Evolutionary conservation across 2,888 invertebrate genomes (phyloP).

Genomic region (Pomacea canaliculata): DNA sequence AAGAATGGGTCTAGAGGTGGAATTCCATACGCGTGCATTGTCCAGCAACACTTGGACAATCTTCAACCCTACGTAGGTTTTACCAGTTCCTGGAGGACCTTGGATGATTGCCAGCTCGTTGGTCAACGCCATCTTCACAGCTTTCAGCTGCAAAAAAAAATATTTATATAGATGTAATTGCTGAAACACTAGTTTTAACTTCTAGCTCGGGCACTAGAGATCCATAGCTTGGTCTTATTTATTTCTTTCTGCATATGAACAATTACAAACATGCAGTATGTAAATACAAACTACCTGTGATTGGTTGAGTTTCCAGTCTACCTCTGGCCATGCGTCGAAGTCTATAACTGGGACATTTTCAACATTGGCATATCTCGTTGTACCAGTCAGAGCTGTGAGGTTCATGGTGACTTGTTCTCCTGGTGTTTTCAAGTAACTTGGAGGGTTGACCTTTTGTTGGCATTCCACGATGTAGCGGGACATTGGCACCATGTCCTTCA

Average conservation of each 20-base stretch:
- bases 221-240: too few species aligned
- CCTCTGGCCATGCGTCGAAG: too few species aligned
- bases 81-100: constrained; percentile 89
- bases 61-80: constrained; percentile 84
- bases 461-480: constrained; percentile 50
- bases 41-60: constrained; percentile 77
- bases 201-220: too few species aligned
- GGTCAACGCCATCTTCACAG: constrained; percentile 59
- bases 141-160: constrained; percentile 51
- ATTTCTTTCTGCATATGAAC: too few species aligned
- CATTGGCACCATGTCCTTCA: constrained; percentile 60
- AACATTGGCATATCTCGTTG: too few species aligned
- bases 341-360: too few species aligned
- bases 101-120: constrained; percentile 66
- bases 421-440: constrained; percentile 42
- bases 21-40: constrained; percentile 73
- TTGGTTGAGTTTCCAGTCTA: too few species aligned
- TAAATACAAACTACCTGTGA: too few species aligned
- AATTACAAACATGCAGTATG: too few species aligned
- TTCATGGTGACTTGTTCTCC: constrained; percentile 1
- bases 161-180: too few species aligned
- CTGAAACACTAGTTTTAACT: too few species aligned
- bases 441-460: constrained; percentile 42
- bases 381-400: background rate
- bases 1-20: too few species aligned